Evolutionary conservation across 2,113 vertebrate species (phyloP), one percentile per base, ranked within the genome.

Genomic region (Zosterops borbonicus): DNA sequence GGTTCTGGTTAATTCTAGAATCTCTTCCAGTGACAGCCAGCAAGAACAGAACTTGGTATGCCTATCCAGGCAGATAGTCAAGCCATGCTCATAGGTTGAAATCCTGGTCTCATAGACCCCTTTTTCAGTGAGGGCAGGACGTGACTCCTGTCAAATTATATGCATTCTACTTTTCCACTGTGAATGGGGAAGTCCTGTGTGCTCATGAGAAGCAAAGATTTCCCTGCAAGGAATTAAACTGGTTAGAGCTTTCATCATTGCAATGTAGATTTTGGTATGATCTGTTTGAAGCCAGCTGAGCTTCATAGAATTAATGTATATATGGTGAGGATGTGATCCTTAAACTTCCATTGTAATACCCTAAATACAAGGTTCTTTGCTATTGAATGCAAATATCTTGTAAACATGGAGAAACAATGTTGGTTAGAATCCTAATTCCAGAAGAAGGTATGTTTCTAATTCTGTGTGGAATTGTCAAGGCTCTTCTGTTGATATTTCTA

Each of bases 41-140:
- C 0, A 0, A 5, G 50, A 33, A 4, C 29, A 33, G 23, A 23
- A 14, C 5, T 46, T 33, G 13, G 29, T 28, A 20, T 12, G 28
- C 29, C 18, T 53, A 1, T 21, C 42, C 27, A 18, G 31, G 18
- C 21, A 73, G 79, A 37, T 23, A 37, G 10, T 3, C 21, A 49
- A 67, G 19, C 12, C 4, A 3, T 19, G 19, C 29, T 59, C 22
- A 10, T 2, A 31, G 25, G 6, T 14, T 17, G 11, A 70, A 62
- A 31, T 37, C 50, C 14, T 71, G 67, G 9, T 49, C 21, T 83
- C 28, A 23, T 0, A 4, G 10, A 29, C 3, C 2, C 8, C 28
- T 24, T 35, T 59, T 46, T 35, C 18, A 80, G 42, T 19, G 16
- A 46, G 6, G 15, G 7, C 14, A 49, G 28, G n/a, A 35, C 12